A percentile compares a stretch with the other conserved stretches of the same genome.
Evolutionary conservation across 2,888 invertebrate species (phyloP).

Genomic region (Drosophila nr. medialis): DNA sequence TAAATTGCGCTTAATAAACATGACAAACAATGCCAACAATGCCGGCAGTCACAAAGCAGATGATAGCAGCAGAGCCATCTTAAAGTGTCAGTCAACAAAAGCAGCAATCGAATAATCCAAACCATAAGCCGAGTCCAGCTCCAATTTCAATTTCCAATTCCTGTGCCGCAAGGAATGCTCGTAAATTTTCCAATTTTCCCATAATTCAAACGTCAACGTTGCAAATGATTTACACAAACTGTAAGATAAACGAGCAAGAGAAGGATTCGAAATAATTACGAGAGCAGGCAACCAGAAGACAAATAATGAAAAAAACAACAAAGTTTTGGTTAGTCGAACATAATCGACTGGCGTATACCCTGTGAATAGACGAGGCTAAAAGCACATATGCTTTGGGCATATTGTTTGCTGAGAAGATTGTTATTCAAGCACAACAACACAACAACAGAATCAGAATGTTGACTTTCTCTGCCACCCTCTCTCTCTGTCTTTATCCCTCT

Average conservation of each 20-base stretch:
- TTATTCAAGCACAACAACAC: not conserved
- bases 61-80: not conserved
- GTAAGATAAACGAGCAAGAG: conserved; percentile 41
- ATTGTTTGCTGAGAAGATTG: not conserved
- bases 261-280: conserved; percentile 48
- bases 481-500: not conserved
- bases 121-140: not conserved
- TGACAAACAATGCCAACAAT: conserved; percentile 14
- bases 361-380: not conserved
- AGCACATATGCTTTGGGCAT: not conserved
- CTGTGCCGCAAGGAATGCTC: conserved; percentile 18
- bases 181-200: conserved; percentile 51
- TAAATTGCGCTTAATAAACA: conserved; percentile 58
- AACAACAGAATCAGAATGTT: not conserved
- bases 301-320: conserved; percentile 21
- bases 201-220: conserved; percentile 58
- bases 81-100: not conserved
- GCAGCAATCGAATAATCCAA: not conserved
- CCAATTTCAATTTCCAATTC: conserved; percentile 9
- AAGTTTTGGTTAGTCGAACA: not conserved
- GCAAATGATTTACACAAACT: conserved; percentile 55
- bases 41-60: not conserved
- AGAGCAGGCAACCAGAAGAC: conserved; percentile 14
- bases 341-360: conserved; percentile 12
- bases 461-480: not conserved